Evolutionary conservation across 2,888 invertebrate species (phyloP), one percentile per base, ranked within the genome.

Genomic region (Silvanus unidentatus): DNA sequence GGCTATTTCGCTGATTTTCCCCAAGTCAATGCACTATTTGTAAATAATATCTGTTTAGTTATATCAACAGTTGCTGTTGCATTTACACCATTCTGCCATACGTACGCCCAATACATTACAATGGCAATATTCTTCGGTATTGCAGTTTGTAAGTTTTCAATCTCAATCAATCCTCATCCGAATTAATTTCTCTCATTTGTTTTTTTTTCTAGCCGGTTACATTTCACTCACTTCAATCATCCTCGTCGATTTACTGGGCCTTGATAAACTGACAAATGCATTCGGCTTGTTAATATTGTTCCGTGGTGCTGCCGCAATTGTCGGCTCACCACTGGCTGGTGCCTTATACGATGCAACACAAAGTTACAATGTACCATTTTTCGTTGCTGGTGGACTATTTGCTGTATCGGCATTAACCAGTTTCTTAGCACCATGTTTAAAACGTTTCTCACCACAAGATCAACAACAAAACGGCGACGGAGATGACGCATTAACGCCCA

Each of bases 151-250:
- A 75, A 85, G 86, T 80, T 67, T 52, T 35, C 6, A 35, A 35
- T 9, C 8, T 35, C 35, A 12, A 11, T 11, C 35, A 11, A 10
- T 10, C 35, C 35, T 8, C 35, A 6, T 9, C 35, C 6, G 35
- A 35, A 12, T n/a, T n/a, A n/a, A n/a, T n/a, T n/a, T n/a, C n/a
- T n/a, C n/a, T n/a, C n/a, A 6, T 13, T 13, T 15, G 14, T 30
- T 41, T 16, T 40, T 11, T 49, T 40, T 71, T 72, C 15, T 77
- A 93, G 93, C 97, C 51, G 96, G 96, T 50, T 98, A 94, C 75
- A 96, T 99, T 65, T 96, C 97, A 8, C 77, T 99, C 47, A 98
- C 98, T 34, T 98, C 98, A 39, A 97, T 98, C 67, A 95, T 98
- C 66, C 79, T 99, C 50, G 96, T 97, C 57, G 97, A 99, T 71